Conservation (phyloP, 2,113 vertebrate genomes). For the Girardinichthys multiradiatus region DNA sequence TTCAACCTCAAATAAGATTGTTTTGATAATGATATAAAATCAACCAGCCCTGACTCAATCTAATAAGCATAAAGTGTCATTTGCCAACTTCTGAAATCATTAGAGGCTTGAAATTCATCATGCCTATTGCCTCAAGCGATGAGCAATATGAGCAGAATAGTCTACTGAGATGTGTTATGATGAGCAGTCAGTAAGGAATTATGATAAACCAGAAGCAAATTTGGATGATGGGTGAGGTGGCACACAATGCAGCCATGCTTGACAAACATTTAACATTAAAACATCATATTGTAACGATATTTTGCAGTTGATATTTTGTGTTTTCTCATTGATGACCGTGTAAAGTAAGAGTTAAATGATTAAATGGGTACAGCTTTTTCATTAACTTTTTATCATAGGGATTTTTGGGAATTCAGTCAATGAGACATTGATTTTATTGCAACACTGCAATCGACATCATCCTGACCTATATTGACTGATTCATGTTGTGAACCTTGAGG, state of each 20-base stretch:
- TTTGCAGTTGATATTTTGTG: background rate
- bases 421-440: slow-evolving; percentile 73
- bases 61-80: slow-evolving; percentile 7
- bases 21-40: slow-evolving; percentile 12
- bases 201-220: slow-evolving; percentile 23
- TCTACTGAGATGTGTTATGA: background rate
- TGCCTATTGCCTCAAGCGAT: background rate
- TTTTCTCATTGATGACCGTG: background rate
- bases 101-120: background rate
- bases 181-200: slow-evolving; percentile 1
- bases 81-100: slow-evolving; percentile 11
- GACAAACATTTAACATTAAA: slow-evolving; percentile 2
- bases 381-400: slow-evolving; percentile 66
- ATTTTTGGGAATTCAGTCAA: slow-evolving; percentile 83
- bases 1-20: slow-evolving; percentile 7
- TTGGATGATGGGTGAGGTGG: background rate
- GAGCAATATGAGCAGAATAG: background rate
- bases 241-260: background rate
- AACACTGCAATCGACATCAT: slow-evolving; percentile 53
- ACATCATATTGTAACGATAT: background rate
- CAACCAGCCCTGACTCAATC: background rate
- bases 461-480: slow-evolving; percentile 60
- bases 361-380: background rate
- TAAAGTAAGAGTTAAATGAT: background rate
- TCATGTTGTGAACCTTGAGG: slow-evolving; percentile 64